Evolutionary conservation across 64 coral and sea anemone genomes (phyloP), one percentile per base, ranked within the genome.

Genomic region (Stichodactyla mertensii): DNA sequence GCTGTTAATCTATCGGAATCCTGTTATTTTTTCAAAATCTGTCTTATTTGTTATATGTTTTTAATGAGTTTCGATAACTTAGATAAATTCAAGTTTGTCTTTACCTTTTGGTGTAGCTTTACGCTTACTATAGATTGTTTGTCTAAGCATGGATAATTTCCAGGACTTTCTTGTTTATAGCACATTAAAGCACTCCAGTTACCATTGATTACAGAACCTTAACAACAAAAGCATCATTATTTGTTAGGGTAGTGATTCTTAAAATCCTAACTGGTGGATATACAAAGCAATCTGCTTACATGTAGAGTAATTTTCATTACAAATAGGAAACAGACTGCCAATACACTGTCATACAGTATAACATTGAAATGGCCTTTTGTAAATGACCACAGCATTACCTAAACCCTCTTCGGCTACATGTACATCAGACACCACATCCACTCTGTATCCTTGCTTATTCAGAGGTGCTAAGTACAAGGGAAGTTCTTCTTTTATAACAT

Each of bases 51-150:
- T 11, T 11, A 58, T 11, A 58, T 58, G 14, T 58, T 4, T 58
- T 15, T 58, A 58, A 58, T 58, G 14, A 45, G 36, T 45, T 45
- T 45, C 3, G 36, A 45, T 45, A 66, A 66, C 62, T 18, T 19
- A 66, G 6, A 71, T 23, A 3, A 71, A 74, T 10, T 12, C 24
- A 27, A 74, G 64, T 69, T 69, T 23, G 12, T 27, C 8, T 5
- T 74, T 74, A 74, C 69, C 69, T 74, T 74, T 4, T 74, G 69
- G 24, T 74, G 69, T 28, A 74, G 22, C 69, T 74, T 74, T 36
- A 74, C 8, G 7, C 27, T 26, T 31, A 20, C 27, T 31, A 74
- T 27, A 74, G 69, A 26, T 1, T 27, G 4, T 74, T 74, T 74
- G 10, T 14, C 12, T 27, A 74, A 74, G 24, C 69, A 74, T 4